Evolutionary conservation across 2,113 vertebrate species (phyloP).

Genomic region (Megaceryle torquata): DNA sequence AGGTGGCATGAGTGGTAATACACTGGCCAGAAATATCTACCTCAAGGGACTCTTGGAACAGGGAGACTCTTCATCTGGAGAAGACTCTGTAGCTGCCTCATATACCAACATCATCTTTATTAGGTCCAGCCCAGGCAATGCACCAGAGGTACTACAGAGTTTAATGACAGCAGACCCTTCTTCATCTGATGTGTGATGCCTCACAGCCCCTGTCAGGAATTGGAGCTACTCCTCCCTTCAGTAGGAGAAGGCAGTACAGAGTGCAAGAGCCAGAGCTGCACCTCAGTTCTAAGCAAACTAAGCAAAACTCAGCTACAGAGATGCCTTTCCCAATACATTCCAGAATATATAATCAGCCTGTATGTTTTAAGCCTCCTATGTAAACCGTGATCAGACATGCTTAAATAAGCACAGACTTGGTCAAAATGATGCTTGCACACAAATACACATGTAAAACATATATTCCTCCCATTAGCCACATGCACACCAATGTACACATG

Average conservation of each 20-base stretch:
- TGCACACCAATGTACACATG: background rate
- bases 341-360: background rate
- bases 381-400: background rate
- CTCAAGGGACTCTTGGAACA: background rate
- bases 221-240: background rate
- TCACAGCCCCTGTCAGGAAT: background rate
- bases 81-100: background rate
- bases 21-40: background rate
- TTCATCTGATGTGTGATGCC: background rate
- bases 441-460: background rate
- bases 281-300: background rate
- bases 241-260: background rate
- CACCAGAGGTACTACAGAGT: background rate
- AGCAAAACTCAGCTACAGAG: background rate
- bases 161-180: background rate
- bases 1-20: background rate
- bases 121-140: background rate
- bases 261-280: background rate
- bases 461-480: background rate
- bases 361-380: background rate
- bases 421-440: fast-evolving
- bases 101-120: background rate
- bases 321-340: background rate
- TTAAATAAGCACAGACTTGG: background rate
- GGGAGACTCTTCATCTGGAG: background rate